Percentiles rank a stretch among this genome's conserved stretches.
phyloP scores from a whole-genome alignment of 2,888 invertebrate genomes.

The Eristalis tenax region DNA sequence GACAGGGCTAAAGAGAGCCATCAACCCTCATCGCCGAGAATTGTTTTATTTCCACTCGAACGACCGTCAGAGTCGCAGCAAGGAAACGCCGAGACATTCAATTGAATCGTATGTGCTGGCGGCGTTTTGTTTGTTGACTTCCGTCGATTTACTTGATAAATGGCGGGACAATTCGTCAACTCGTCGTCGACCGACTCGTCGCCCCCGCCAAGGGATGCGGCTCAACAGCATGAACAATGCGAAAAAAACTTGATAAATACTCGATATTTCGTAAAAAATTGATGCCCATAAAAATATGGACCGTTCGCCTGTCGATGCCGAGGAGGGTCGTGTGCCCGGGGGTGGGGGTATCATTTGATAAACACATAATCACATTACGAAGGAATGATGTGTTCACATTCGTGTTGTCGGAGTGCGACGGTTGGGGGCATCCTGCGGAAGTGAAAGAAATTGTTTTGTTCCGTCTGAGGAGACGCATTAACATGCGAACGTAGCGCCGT shows the following conservation, averaged over 20 bases:
- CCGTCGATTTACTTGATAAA: constrained; percentile 75
- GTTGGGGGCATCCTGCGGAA: constrained; percentile 28
- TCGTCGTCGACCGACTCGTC: constrained; percentile 55
- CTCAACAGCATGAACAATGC: not conserved
- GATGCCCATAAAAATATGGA: constrained; percentile 71
- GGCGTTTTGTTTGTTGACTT: constrained; percentile 68
- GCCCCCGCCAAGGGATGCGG: not conserved
- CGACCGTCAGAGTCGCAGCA: constrained; percentile 31
- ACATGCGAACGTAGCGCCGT: not conserved
- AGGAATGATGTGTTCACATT: constrained; percentile 55
- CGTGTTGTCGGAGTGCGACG: not conserved
- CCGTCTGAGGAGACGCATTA: constrained; percentile 35
- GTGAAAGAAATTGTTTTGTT: constrained; percentile 44
- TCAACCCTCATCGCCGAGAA: constrained; percentile 30
- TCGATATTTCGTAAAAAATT: constrained; percentile 72
- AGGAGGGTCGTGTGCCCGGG: constrained; percentile 27
- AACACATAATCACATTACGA: constrained; percentile 70
- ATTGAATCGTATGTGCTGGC: constrained; percentile 51
- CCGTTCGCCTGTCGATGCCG: constrained; percentile 7
- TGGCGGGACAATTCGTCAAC: constrained; percentile 75
- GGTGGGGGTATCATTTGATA: constrained; percentile 56
- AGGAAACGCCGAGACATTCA: constrained; percentile 38
- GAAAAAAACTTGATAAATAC: constrained; percentile 68
- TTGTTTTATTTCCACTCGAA: constrained; percentile 71
- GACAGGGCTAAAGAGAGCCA: constrained; percentile 67